Evolutionary conservation across 2,113 vertebrate genomes (phyloP), one percentile per base, ranked within the genome.

Genomic region (Myrmophylax atrothorax): DNA sequence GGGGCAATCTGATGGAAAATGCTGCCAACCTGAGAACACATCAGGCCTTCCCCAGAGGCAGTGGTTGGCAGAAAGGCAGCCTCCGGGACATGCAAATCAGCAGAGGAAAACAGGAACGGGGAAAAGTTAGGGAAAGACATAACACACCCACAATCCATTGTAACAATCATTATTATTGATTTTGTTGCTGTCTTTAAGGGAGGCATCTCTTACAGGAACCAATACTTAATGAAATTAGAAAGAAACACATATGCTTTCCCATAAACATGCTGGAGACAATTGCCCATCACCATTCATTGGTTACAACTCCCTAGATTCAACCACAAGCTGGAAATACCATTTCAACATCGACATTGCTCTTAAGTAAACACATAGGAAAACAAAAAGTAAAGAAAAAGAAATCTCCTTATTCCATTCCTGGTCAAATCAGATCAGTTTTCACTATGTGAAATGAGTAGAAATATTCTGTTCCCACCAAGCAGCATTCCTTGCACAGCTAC

Each of bases 141-240:
- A n/a, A n/a, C 31, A 66, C 50, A 26, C 20, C 50, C 72, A 70
- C 67, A 87, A 86, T 96, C 97, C 96, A 96, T 97, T 77, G 91
- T 93, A 96, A 89, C 93, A 95, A 96, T 97, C 97, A 95, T 97
- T 97, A 96, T 73, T 95, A 98, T 98, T 94, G 98, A 98, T 97
- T 96, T 94, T 73, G 37, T 74, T 94, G 86, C 93, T 97, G 94
- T 96, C 96, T 97, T 96, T 96, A 93, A 96, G 94, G 80, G 89
- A 97, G 74, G 81, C 66, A 95, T 97, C 95, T 97, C 69, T 98
- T 98, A 97, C 96, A 97, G 94, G 94, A 97, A 97, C 94, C 95
- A 82, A 97, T 96, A 94, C 68, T 91, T 94, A 92, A 96, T 72
- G 84, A 97, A 98, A 95, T 91, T 78, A 63, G 62, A 63, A 78